Base-by-base conservation (phyloP, 1,140 invertebrate genomes). In the Danaus plexippus region DNA sequence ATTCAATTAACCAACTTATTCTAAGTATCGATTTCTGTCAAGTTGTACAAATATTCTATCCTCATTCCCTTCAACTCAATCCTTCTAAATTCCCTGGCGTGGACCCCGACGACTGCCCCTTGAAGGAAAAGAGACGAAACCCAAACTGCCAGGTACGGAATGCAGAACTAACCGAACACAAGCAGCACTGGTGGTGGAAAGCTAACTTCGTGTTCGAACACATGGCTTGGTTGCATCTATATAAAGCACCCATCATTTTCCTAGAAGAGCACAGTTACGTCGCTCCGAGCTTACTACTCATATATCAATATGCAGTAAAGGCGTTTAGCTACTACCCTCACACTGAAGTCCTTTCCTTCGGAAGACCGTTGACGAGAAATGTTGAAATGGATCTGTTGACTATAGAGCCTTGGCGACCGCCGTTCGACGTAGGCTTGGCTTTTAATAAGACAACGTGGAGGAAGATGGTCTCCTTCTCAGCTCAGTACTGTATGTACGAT, bases 131-230 rank as follows among this genome's bases (percentile, higher is more conserved):
- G 65, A 94, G 15, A 32, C 7, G 41, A 4, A 47, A 32, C 5
- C 22, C 92, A 84, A 97, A 97, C 87, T 97, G 96, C 0, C 95
- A 98, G 77, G 97, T 97, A 76, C 88, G 97, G 53, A 96, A 98
- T 78, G 95, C 96, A 0, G 94, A 94, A 71, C 95, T 96, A 69
- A 96, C 96, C 0, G 97, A 99, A 87, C 97, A 96, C 0, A 99
- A 99, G 85, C 97, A 98, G 80, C 97, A 99, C 75, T 99, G 97
- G 97, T 98, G 97, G 94, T 99, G 97, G 97, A 99, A 98, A 15
- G 66, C 62, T 32, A 32, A 54, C 58, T 60, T 60, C 32, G 47
- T 63, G n/a, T 68, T 71, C 52, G 58, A 59, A 5, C 40, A 15
- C 5, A 11, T 55, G 13, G 45, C 53, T n/a, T 61, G 57, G 63